phyloP scores from a whole-genome alignment of 2,797 vertebrate species.

The Iguana delicatissima region DNA sequence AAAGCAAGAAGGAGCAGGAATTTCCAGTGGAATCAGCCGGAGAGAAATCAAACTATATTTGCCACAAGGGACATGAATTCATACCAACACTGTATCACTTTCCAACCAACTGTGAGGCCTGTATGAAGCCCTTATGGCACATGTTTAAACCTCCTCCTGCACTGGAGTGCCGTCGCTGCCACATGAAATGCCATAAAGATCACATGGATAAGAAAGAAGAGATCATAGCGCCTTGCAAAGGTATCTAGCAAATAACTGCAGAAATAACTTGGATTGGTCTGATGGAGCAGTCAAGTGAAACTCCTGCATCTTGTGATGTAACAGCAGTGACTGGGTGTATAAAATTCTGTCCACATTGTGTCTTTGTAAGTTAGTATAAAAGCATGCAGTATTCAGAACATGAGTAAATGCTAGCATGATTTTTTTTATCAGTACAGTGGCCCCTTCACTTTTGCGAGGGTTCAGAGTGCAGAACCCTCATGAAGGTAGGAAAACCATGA shows the following conservation, averaged over 20 bases:
- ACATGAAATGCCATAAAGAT: conserved; percentile 97
- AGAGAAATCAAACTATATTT: conserved; percentile 91
- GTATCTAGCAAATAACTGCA: conserved; percentile 69
- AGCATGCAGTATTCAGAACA: not conserved
- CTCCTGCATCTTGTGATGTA: not conserved
- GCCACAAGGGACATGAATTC: conserved; percentile 97
- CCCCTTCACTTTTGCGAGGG: no score
- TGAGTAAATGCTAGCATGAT: not conserved
- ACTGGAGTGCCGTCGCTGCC: conserved; percentile 95
- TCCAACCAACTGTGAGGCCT: conserved; percentile 95
- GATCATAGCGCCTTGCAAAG: conserved; percentile 93
- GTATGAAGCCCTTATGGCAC: conserved; percentile 93
- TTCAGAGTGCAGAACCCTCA: no score
- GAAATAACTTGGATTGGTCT: not conserved
- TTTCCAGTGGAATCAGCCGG: conserved; percentile 83
- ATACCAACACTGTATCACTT: conserved; percentile 97
- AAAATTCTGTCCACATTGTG: not conserved
- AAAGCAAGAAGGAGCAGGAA: conserved; percentile 94
- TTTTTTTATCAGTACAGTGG: not conserved
- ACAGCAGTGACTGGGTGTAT: not conserved
- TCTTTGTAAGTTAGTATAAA: not conserved
- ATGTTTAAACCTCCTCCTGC: conserved; percentile 97
- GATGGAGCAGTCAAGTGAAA: not conserved
- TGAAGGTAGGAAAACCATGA: no score
- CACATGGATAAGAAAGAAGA: conserved; percentile 96